phyloP scores from a whole-genome alignment of 1,140 invertebrate species.

The Augochlora pura region DNA sequence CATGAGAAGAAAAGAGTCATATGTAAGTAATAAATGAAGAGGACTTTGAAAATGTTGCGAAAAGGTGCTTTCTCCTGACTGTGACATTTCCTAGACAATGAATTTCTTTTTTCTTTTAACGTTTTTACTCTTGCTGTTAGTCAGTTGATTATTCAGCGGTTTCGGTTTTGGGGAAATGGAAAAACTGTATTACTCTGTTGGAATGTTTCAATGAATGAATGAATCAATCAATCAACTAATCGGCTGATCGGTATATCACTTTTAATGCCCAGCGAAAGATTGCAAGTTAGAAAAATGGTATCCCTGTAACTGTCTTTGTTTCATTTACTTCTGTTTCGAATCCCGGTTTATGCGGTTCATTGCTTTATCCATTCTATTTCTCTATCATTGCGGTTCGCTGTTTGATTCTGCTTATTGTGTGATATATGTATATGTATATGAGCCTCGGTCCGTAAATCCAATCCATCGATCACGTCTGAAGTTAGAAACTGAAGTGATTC shows the following conservation, averaged over 20 bases:
- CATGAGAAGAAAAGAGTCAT: neutral
- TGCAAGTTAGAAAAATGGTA: constrained; percentile 71
- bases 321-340: constrained; percentile 63
- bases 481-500: neutral
- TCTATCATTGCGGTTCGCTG: constrained; percentile 38
- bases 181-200: constrained; percentile 39
- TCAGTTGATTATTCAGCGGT: constrained; percentile 38
- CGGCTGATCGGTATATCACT: constrained; percentile 48
- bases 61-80: constrained; percentile 38
- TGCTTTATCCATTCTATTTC: constrained; percentile 33
- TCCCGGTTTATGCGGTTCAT: constrained; percentile 42
- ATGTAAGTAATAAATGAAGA: neutral
- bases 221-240: constrained; percentile 46
- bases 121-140: constrained; percentile 4
- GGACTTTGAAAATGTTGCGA: neutral
- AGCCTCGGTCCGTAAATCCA: constrained; percentile 53
- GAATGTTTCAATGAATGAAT: constrained; percentile 33
- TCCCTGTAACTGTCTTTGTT: constrained; percentile 55
- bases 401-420: constrained; percentile 37
- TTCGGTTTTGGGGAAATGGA: constrained; percentile 27
- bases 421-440: constrained; percentile 58
- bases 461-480: neutral
- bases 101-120: neutral
- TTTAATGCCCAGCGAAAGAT: constrained; percentile 79
- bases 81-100: constrained; percentile 13